Base-by-base conservation (phyloP, 2,888 invertebrate genomes). In the Phrixothrix hirtus region DNA sequence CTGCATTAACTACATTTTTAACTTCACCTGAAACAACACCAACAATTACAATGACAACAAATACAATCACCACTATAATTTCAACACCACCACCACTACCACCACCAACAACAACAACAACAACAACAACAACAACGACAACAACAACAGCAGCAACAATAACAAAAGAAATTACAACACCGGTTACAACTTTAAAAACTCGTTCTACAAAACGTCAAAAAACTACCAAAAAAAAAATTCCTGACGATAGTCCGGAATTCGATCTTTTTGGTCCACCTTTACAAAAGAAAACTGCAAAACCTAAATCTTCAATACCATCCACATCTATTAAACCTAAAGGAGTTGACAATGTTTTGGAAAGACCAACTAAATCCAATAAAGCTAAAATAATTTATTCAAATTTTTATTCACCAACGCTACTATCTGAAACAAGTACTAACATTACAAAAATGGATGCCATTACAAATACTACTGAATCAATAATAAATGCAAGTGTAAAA, bases 311-410 rank as follows among this genome's bases (percentile, higher is more conserved):
- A 27, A 48, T 12, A 35, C 9, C 15, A 10, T 11, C 14, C 9
- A 27, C 10, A 29, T 10, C 32, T 5, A 43, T 25, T 12, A 46
- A 53, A 21, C 32, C 58, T 3, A 47, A 58, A 55, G 34, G 59
- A 55, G 52, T 64, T 10, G 68, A 72, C 26, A 71, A 71, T 29
- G 68, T 72, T 21, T 57, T 57, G 29, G 53, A 10, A 32, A 30
- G 16, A 2, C 15, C 15, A 2, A 3, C n/a, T 2, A 35, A 15
- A 15, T 11, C 15, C 3, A 9, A 1, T 6, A 15, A 15, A 7
- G 47, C 10, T 37, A 69, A 66, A 54, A 63, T 73, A 13, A 71
- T 73, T 45, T 73, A 66, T 55, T 65, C 71, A 0, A 61, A 69
- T 54, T 71, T 70, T 47, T 74, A 64, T 42, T 63, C 65, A 37